Evolutionary conservation across 1,140 invertebrate genomes (phyloP).

Genomic region (Papilio glaucus): DNA sequence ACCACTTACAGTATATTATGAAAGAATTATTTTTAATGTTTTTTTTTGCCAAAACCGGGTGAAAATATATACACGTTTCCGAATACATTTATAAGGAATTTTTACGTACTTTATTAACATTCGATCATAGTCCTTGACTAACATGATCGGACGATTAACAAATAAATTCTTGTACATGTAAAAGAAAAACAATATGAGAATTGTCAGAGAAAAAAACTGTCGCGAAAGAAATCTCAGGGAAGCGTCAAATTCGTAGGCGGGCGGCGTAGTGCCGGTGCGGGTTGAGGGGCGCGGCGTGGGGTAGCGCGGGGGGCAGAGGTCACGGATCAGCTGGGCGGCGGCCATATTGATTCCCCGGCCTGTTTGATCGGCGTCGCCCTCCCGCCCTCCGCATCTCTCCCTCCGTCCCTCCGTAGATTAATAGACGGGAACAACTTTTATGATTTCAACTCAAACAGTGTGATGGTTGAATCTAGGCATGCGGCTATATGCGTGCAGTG

Average conservation of each 20-base stretch:
- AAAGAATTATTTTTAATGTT: too few relatives aligned
- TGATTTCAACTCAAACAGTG: slow-evolving; percentile 79
- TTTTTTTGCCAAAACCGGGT: too few relatives aligned
- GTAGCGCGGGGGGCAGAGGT: slow-evolving; percentile 67
- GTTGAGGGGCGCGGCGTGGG: slow-evolving; percentile 42
- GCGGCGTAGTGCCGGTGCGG: slow-evolving; percentile 48
- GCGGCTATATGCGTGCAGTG: slow-evolving; percentile 35
- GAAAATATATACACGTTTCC: too few relatives aligned
- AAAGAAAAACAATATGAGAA: slow-evolving; percentile 44
- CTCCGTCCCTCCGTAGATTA: slow-evolving; percentile 62
- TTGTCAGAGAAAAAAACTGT: slow-evolving; percentile 48
- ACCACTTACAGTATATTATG: too few relatives aligned
- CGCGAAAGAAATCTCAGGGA: slow-evolving; percentile 60
- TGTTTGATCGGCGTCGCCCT: slow-evolving; percentile 78
- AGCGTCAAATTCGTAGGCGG: slow-evolving; percentile 65
- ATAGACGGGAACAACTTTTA: slow-evolving; percentile 81
- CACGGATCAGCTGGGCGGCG: slow-evolving; percentile 81
- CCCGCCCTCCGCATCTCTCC: slow-evolving; percentile 50
- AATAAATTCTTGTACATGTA: slow-evolving; percentile 7
- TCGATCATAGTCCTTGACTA: not conserved
- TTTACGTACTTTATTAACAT: not conserved
- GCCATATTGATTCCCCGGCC: slow-evolving; percentile 81
- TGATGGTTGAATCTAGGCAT: slow-evolving; percentile 56
- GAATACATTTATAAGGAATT: too few relatives aligned
- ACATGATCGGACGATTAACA: not conserved